These are phyloP conservation scores for Penaeus japonicus DNA, from an alignment of 1,140 invertebrate species.

Conservation along the genomic window DNA sequence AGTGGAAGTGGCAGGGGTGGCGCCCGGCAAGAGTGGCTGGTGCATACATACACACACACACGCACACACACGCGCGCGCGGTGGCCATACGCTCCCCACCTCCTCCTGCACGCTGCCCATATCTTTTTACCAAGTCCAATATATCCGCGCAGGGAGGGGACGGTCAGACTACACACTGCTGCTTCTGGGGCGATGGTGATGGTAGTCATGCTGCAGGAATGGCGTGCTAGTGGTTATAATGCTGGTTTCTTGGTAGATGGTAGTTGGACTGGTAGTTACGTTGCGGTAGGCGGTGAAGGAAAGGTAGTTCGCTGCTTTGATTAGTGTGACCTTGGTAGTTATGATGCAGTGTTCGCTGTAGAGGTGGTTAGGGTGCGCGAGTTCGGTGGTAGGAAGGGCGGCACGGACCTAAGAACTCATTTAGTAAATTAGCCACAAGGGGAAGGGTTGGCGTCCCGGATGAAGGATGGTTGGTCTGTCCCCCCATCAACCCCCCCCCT, in stretches of 20 bases:
- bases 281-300: no score
- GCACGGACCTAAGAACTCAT: slow-evolving; percentile 18
- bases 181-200: not conserved
- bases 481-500: not conserved
- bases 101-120: no score
- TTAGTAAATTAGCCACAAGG: slow-evolving; percentile 37
- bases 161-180: no score
- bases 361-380: not conserved
- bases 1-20: no score
- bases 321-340: no score
- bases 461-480: not conserved
- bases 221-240: no score
- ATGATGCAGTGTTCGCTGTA: not conserved
- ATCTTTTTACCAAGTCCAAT: no score
- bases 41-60: not conserved
- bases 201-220: not conserved
- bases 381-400: not conserved
- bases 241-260: no score
- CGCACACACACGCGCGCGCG: not conserved
- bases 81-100: not conserved
- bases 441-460: slow-evolving; percentile 10
- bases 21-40: no score
- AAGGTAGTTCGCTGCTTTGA: no score
- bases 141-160: no score
- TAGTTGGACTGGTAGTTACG: no score